A percentile compares a stretch with the other conserved stretches of the same genome.
Conservation (phyloP, 1,140 invertebrate genomes). For the Drosophila oshimai region DNA sequence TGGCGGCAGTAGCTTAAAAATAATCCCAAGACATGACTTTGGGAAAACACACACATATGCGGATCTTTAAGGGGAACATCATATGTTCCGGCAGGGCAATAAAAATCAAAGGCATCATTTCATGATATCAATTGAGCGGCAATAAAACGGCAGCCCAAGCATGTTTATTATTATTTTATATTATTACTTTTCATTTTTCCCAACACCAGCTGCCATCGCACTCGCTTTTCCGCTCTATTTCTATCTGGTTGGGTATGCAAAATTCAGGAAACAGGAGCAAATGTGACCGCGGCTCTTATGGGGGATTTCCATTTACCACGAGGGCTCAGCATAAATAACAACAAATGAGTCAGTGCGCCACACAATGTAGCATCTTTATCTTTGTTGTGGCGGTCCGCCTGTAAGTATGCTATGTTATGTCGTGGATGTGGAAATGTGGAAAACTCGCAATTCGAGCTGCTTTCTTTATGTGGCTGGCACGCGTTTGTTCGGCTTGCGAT, state of each 20-base stretch:
- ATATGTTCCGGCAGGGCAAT: constrained; percentile 75
- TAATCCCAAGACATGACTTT: constrained; percentile 50
- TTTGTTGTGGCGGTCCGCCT: constrained; percentile 36
- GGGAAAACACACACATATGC: constrained; percentile 8
- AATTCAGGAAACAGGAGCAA: constrained; percentile 18
- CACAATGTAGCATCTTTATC: constrained; percentile 56
- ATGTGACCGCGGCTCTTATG: constrained; percentile 25
- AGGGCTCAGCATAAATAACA: constrained; percentile 75
- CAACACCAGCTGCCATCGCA: constrained; percentile 8
- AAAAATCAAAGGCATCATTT: constrained; percentile 82
- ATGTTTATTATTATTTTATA: constrained; percentile 74
- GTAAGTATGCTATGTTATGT: constrained; percentile 51
- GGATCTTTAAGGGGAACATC: constrained; percentile 49
- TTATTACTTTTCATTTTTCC: constrained; percentile 36
- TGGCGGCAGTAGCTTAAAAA: constrained; percentile 39
- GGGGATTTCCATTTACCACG: constrained; percentile 53
- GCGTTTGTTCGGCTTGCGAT: constrained; percentile 52
- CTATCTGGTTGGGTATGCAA: constrained; percentile 26
- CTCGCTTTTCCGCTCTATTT: constrained; percentile 6
- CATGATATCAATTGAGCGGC: constrained; percentile 69
- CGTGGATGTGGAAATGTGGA: constrained; percentile 9
- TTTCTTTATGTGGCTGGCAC: constrained; percentile 64
- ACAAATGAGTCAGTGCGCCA: constrained; percentile 54
- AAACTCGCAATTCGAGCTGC: constrained; percentile 23
- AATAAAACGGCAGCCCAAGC: constrained; percentile 58